A percentile compares a stretch with the other conserved stretches of the same genome.
Evolutionary conservation across 2,888 invertebrate genomes (phyloP).

Genomic region (Erebia epiphron): DNA sequence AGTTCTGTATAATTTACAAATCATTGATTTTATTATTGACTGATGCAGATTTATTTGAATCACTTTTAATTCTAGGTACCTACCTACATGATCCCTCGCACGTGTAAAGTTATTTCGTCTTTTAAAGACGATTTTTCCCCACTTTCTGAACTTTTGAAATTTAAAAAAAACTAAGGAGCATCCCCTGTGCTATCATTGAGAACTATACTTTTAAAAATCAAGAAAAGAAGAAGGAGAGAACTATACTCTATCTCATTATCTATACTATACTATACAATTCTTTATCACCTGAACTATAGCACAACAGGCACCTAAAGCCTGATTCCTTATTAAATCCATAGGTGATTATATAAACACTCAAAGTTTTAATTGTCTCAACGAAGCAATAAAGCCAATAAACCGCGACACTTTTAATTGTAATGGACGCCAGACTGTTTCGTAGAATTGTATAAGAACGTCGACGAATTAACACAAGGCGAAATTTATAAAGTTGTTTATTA

Average conservation of each 20-base stretch:
- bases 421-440: background rate
- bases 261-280: no score
- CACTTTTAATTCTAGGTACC: no score
- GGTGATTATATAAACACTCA: background rate
- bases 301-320: no score
- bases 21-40: background rate
- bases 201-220: no score
- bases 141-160: background rate
- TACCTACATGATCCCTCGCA: no score
- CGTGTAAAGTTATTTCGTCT: background rate
- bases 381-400: constrained; percentile 3
- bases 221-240: no score
- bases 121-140: no score
- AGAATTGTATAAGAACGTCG: background rate
- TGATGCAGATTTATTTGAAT: no score
- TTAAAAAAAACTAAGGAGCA: background rate
- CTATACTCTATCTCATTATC: no score
- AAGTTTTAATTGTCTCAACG: background rate
- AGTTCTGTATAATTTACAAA: background rate
- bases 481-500: background rate
- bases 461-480: background rate
- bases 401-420: constrained; percentile 6
- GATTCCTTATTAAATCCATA: no score
- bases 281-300: no score
- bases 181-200: background rate